phyloP scores from a whole-genome alignment of 2,113 vertebrate genomes.

The Charina bottae region DNA sequence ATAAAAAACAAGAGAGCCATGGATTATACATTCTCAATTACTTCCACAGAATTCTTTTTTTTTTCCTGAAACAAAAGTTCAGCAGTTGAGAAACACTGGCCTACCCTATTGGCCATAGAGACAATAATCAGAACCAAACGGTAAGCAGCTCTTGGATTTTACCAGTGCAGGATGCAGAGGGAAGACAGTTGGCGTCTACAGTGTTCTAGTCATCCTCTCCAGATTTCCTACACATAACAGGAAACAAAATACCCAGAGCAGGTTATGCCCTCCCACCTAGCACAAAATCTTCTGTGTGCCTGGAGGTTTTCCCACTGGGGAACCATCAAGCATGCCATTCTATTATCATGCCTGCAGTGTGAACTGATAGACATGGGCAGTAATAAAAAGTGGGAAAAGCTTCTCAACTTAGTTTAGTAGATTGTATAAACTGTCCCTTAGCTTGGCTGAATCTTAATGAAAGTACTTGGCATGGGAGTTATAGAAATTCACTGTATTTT shows the following conservation, averaged over 20 bases:
- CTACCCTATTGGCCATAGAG: background rate
- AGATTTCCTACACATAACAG: background rate
- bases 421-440: background rate
- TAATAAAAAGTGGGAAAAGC: background rate
- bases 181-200: background rate
- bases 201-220: background rate
- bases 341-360: background rate
- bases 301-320: background rate
- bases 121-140: background rate
- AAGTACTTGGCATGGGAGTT: background rate
- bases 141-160: background rate
- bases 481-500: background rate
- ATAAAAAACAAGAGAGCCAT: constrained; percentile 43
- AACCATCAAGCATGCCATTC: background rate
- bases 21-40: background rate
- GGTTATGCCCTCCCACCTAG: background rate
- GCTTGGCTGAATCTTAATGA: background rate
- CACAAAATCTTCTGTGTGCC: background rate
- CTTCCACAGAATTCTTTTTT: constrained; percentile 24
- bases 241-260: background rate
- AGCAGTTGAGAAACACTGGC: background rate
- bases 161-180: background rate
- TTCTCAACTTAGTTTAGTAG: background rate
- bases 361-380: background rate
- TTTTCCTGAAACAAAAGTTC: background rate